Base-by-base conservation (phyloP, 2,888 invertebrate genomes). In the Idaea aversata region DNA sequence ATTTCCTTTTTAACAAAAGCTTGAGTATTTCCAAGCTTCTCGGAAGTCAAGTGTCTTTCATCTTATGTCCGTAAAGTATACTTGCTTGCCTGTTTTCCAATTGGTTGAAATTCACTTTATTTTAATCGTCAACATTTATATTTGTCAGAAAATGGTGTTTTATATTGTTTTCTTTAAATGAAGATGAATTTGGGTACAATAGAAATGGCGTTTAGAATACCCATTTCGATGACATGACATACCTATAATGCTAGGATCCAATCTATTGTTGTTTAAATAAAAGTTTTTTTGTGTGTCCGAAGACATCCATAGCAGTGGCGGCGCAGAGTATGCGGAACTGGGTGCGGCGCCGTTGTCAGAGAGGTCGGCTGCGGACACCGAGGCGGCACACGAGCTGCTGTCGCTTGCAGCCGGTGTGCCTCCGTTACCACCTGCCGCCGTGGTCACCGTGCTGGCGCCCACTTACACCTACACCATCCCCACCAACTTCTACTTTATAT, bases 331-430 rank as follows among this genome's bases (percentile, higher is more conserved):
- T 78, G 93, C 89, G 83, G 92, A 90, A 85, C 84, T 90, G 80
- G 87, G 88, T 79, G 85, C 85, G 83, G 86, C 86, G 80, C 78
- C 80, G 63, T 58, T 85, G 67, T 91, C 90, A n/a, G 93, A 93
- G 79, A 94, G 95, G 64, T 95, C 95, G 75, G 95, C 96, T 35
- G 97, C 97, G 80, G 98, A 98, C 88, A 97, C 97, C 10, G 97
- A 97, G 90, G 97, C 97, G 47, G 98, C 98, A 0, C 97, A 97
- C 84, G 97, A 96, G 84, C 92, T 96, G 70, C 90, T 96, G 36
- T 96, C 96, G 61, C 89, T 97, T 57, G 96, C 96, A 3, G 95
- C 97, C 77, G 96, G 97, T 74, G 85, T 96, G 77, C 97, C 97
- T 15, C 97, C 96, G 15, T 93, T 96, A 72, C 96, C 95, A 62